Base-by-base conservation (phyloP, 2,888 invertebrate genomes). In the Eupithecia vulgata region DNA sequence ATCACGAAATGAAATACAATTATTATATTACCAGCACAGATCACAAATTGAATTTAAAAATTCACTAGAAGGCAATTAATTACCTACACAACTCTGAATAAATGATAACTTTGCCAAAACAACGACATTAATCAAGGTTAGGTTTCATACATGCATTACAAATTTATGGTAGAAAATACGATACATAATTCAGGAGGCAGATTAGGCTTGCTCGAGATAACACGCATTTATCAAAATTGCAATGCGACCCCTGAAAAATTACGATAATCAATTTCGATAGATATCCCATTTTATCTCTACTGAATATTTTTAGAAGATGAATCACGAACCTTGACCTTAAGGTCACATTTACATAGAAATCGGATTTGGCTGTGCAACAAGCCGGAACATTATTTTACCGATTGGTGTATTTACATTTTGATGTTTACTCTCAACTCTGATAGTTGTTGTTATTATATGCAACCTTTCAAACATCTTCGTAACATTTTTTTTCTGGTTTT, bases 281-380 rank as follows among this genome's bases (percentile, higher is more conserved):
- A 82, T 80, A 84, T 84, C 81, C 76, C 74, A 75, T 76, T 80
- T 82, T 79, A 84, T 80, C 74, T 75, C 69, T 70, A 82, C 81
- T 71, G 75, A 79, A 84, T 79, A 83, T 81, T 84, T 64, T 84
- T 79, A 79, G 42, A 82, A 87, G 85, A 90, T 83, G 84, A 89
- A 89, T 89, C 85, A 81, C 83, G 84, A 88, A 84, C 91, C 90
- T 82, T 89, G 87, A 88, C 89, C 89, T 87, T 82, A 81, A 35
- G 34, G 52, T 12, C 35, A 21, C 15, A 34, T 21, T 74, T 37
- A 69, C 42, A 21, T 52, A 62, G 35, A 62, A 74, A 61, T 42
- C 68, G 13, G 48, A 61, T 42, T 59, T 25, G 1, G n/a, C 5
- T 25, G 21, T 13, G 48, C 6, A 48, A 48, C 48, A n/a, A 48